Conservation (phyloP, 1,140 invertebrate species). For the Drosophila persimilis region DNA sequence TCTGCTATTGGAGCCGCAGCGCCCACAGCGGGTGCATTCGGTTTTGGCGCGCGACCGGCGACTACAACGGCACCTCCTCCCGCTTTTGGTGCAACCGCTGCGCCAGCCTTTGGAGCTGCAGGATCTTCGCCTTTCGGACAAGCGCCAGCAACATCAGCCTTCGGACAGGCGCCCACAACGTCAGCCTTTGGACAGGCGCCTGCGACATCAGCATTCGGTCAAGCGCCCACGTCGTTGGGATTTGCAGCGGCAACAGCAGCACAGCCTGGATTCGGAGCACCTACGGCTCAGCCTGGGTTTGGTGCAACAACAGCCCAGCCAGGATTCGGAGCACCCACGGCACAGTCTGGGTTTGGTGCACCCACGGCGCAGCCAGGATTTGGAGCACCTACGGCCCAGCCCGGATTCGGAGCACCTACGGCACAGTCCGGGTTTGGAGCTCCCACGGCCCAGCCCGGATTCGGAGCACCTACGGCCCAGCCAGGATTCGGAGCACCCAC, state of each 20-base stretch:
- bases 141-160: slow-evolving; percentile 13
- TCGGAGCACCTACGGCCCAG: slow-evolving; percentile 3
- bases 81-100: slow-evolving; percentile 52
- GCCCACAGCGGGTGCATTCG: slow-evolving; percentile 45
- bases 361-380: slow-evolving; percentile 8
- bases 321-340: slow-evolving; percentile 26
- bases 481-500: slow-evolving; percentile 19
- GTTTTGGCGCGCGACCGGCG: slow-evolving; percentile 67
- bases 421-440: slow-evolving; percentile 5
- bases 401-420: slow-evolving; percentile 27
- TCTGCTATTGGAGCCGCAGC: slow-evolving; percentile 42
- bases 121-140: neutral
- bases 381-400: slow-evolving; percentile 10
- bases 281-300: slow-evolving; percentile 36
- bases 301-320: slow-evolving; percentile 25
- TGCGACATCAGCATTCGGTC: slow-evolving; percentile 21
- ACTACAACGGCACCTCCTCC: slow-evolving; percentile 45
- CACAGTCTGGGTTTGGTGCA: slow-evolving; percentile 37
- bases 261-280: slow-evolving; percentile 24
- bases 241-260: too few species aligned
- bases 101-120: slow-evolving; percentile 51
- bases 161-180: slow-evolving; percentile 17
- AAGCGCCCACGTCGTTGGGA: neutral
- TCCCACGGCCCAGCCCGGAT: neutral
- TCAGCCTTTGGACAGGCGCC: slow-evolving; percentile 29